Base-by-base conservation (phyloP, 2,113 vertebrate genomes). In the Poeciliopsis prolifica region DNA sequence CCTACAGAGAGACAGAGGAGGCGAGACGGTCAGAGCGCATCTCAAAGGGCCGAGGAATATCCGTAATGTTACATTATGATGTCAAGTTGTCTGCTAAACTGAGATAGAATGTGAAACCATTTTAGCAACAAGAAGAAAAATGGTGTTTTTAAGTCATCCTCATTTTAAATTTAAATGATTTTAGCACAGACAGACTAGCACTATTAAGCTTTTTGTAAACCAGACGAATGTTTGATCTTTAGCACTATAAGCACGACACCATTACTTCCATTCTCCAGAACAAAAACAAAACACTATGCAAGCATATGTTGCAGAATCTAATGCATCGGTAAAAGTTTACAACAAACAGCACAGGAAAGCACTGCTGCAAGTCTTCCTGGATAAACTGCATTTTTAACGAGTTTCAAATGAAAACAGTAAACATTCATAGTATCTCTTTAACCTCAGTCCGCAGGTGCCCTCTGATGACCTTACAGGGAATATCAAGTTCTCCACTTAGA, bases 401-500 rank as follows among this genome's bases (percentile, higher is more conserved):
- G 51, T 58, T 58, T 58, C 22, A 58, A 24, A 58, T 58, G 51
- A 58, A n/a, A 58, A 58, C 51, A n/a, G 51, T n/a, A 10, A 58
- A 58, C 51, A 24, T 58, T 58, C 1, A 58, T 24, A 8, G 19
- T n/a, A 58, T 11, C 51, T 24, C 24, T 58, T 58, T 58, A 24
- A 58, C 7, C 22, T 24, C 10, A 9, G 51, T 58, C 51, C 22
- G 2, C 6, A 31, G 2, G 29, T 63, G 74, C 70, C 75, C 54
- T 83, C 37, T 37, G 61, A 31, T 65, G 58, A 65, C 22, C 31
- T 58, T 62, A 73, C 13, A 22, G 40, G 63, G 81, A 78, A 71
- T 73, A 42, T 72, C 42, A 67, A 74, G 72, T 66, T 4, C 75
- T 78, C 22, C 22, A 8, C 11, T 24, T 3, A 63, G 40, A 40